Conservation (phyloP, 1,140 invertebrate species). For the Cyphomyrmex costatus region DNA sequence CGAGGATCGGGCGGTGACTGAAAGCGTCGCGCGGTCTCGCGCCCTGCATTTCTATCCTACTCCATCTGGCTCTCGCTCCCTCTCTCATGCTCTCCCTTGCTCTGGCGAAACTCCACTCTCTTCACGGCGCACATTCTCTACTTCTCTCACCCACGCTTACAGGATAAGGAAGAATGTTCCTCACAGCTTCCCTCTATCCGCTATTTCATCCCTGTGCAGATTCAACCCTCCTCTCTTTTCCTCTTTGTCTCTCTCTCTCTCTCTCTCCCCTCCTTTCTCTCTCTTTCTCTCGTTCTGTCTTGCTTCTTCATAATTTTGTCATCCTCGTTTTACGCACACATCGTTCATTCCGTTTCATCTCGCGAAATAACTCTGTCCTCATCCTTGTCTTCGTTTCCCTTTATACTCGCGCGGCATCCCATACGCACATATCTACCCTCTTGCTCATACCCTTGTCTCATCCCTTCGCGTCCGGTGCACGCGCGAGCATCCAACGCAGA, state of each 20-base stretch:
- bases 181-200: conserved; percentile 45
- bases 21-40: conserved; percentile 77
- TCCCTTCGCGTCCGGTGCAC: conserved; percentile 71
- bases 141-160: conserved; percentile 14
- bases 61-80: conserved; percentile 57
- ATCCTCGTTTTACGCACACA: conserved; percentile 15
- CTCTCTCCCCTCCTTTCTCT: background rate
- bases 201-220: conserved; percentile 21
- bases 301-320: conserved; percentile 58
- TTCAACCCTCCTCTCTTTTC: conserved; percentile 23
- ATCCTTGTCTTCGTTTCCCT: conserved; percentile 28
- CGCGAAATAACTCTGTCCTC: conserved; percentile 31
- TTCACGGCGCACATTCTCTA: conserved; percentile 31
- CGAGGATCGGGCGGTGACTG: conserved; percentile 86
- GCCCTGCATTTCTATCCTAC: conserved; percentile 63
- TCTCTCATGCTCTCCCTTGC: conserved; percentile 28
- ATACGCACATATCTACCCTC: conserved; percentile 55
- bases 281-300: conserved; percentile 49
- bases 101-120: conserved; percentile 6
- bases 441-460: conserved; percentile 25
- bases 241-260: background rate
- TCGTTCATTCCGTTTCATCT: conserved; percentile 44
- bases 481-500: conserved; percentile 74
- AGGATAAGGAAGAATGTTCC: conserved; percentile 45
- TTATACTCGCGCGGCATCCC: conserved; percentile 34